These are phyloP conservation scores for Trichosurus vulpecula DNA, from an alignment of 2,797 vertebrate species.

Conservation along the genomic window DNA sequence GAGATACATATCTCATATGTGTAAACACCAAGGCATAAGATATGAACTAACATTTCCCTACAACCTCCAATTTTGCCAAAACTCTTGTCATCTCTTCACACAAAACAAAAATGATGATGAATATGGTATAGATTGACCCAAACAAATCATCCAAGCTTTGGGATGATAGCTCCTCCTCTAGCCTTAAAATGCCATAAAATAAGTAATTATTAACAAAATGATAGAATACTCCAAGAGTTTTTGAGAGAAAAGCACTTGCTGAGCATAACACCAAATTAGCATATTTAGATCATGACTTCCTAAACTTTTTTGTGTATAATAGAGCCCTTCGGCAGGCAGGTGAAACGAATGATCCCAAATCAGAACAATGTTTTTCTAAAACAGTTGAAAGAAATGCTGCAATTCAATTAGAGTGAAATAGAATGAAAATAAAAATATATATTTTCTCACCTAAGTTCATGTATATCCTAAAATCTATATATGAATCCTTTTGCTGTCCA, in stretches of 20 bases:
- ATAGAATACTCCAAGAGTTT: not conserved
- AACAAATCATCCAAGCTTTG: not conserved
- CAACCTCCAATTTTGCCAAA: not conserved
- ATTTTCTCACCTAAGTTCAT: not conserved
- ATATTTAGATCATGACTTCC: not conserved
- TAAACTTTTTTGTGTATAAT: not conserved
- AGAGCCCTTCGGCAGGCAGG: not conserved
- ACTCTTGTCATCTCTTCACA: not conserved
- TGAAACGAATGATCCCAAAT: not conserved
- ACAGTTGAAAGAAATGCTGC: not conserved
- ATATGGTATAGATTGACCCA: not conserved
- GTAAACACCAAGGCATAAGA: not conserved
- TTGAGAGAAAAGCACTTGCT: not conserved
- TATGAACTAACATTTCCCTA: not conserved
- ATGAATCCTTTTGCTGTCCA: not conserved
- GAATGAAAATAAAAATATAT: not conserved
- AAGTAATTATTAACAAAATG: not conserved
- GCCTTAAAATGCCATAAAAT: slow-evolving; percentile 6
- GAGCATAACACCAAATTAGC: not conserved
- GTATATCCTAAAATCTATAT: not conserved
- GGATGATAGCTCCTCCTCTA: not conserved
- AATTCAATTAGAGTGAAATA: not conserved
- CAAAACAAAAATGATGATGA: not conserved
- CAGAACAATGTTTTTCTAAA: not conserved
- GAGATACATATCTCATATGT: too few relatives aligned